Evolutionary conservation across 1,140 invertebrate genomes (phyloP).

Genomic region (Chironomus striatipennis): DNA sequence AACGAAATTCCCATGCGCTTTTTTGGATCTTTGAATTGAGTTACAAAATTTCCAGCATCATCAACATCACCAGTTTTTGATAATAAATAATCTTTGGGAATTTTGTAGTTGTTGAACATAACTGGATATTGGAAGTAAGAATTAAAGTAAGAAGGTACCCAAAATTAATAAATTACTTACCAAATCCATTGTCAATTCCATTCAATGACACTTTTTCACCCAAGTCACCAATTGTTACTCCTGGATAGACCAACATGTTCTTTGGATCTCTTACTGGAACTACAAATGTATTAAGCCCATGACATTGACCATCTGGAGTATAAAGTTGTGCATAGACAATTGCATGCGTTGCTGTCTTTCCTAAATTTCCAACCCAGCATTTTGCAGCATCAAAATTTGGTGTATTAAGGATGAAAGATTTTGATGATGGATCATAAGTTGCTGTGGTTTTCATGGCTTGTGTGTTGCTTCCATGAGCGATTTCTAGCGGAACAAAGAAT

Average conservation of each 20-base stretch:
- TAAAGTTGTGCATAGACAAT: constrained; percentile 79
- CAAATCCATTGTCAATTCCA: constrained; percentile 68
- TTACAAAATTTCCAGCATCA: constrained; percentile 68
- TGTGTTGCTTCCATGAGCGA: constrained; percentile 81
- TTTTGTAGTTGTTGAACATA: constrained; percentile 73
- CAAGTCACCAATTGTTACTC: constrained; percentile 72
- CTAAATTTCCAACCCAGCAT: constrained; percentile 64
- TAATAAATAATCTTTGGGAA: constrained; percentile 68
- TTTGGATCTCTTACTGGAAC: constrained; percentile 66
- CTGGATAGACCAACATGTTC: constrained; percentile 59
- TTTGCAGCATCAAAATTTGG: constrained; percentile 81
- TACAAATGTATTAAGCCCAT: constrained; percentile 73
- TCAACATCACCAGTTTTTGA: constrained; percentile 83
- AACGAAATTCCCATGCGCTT: constrained; percentile 73
- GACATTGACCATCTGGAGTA: constrained; percentile 60
- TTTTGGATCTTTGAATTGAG: constrained; percentile 61
- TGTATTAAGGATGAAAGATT: constrained; percentile 71
- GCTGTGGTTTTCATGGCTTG: constrained; percentile 74
- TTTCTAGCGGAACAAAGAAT: constrained; percentile 45
- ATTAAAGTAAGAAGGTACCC: not conserved
- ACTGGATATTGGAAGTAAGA: constrained; percentile 38
- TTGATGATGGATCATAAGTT: constrained; percentile 61
- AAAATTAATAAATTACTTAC: constrained; percentile 38
- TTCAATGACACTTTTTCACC: constrained; percentile 75
- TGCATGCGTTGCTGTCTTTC: constrained; percentile 76